Evolutionary conservation across 2,888 invertebrate genomes (phyloP), one percentile per base, ranked within the genome.

Genomic region (Elysia crispata): DNA sequence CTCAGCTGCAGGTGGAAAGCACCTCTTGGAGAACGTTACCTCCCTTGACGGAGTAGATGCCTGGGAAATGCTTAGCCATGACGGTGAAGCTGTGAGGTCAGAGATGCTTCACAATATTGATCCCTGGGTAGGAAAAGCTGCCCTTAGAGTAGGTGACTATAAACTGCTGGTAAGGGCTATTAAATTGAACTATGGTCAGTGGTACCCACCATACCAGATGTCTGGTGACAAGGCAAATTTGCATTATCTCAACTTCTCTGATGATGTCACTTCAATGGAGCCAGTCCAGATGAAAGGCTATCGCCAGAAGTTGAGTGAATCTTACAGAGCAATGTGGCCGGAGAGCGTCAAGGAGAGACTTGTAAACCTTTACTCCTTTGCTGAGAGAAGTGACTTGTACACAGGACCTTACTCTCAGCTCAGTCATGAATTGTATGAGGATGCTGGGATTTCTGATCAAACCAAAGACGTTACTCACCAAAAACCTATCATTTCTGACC

Each of bases 1-100:
- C 82, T 91, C 93, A 62, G 96, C 95, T 0, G 96, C 96, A 0
- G 95, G 95, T 57, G 89, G 89, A 3, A 3, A 11, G 41, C 3
- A 11, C 41, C 41, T 41, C 41, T 11, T 41, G 41, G 82, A 89
- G 74, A 78, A 86, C 5, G 79, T 81, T 70, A 60, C 64, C 25
- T 84, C 87, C 64, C 77, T 90, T 28, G 97, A 97, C 91, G 97
- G 97, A 0, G 87, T 95, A 0, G 94, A 96, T 89, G 92, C 95
- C 81, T 98, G 97, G 97, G 89, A 94, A 0, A 93, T 94, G 0
- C 90, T 97, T n/a, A 94, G 94, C 0, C 91, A 94, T 15, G 94
- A 96, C 76, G 81, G 82, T 64, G 69, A 89, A 86, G 95, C 96
- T 0, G 93, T 93, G 0, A 93, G 97, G 67, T 94, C 92, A 0